Percentiles rank a stretch among this genome's conserved stretches.
Evolutionary conservation across 2,888 invertebrate species (phyloP).

Genomic region (Tortricodes alternella): DNA sequence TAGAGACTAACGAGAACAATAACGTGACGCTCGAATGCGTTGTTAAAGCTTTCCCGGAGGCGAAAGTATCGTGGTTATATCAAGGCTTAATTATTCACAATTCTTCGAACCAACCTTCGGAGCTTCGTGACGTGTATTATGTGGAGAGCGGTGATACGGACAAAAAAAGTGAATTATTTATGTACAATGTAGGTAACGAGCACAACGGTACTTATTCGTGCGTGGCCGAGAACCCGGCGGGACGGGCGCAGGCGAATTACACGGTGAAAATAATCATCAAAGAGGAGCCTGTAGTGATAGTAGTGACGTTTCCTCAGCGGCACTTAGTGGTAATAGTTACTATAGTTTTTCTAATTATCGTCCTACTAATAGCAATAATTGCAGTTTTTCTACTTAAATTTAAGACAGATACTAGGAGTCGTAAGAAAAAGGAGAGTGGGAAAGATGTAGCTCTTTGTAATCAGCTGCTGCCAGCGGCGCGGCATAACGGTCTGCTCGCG

Average conservation of each 20-base stretch:
- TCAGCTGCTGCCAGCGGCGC: constrained; percentile 74
- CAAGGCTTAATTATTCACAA: constrained; percentile 91
- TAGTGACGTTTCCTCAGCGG: constrained; percentile 87
- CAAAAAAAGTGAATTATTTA: constrained; percentile 90
- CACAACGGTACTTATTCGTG: constrained; percentile 95
- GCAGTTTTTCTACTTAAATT: constrained; percentile 84
- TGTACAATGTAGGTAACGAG: constrained; percentile 88
- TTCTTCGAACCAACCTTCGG: constrained; percentile 86
- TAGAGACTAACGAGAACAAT: constrained; percentile 90
- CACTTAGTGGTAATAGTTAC: constrained; percentile 87
- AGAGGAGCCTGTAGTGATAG: constrained; percentile 87
- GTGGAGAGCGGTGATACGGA: constrained; percentile 88
- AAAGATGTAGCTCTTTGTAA: constrained; percentile 84
- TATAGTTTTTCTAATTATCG: constrained; percentile 84
- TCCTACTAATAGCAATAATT: constrained; percentile 85
- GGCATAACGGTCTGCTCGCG: constrained; percentile 76
- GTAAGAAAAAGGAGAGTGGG: constrained; percentile 82
- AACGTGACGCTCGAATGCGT: constrained; percentile 92
- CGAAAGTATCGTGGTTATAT: constrained; percentile 92
- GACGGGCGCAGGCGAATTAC: constrained; percentile 89
- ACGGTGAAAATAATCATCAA: constrained; percentile 89
- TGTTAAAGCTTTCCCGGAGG: constrained; percentile 91
- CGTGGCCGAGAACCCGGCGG: constrained; percentile 93
- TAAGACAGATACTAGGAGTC: constrained; percentile 73
- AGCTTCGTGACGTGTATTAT: constrained; percentile 86